Conservation (phyloP, 92 coral and sea anemone genomes). For the Isaurus tuberculatus region DNA sequence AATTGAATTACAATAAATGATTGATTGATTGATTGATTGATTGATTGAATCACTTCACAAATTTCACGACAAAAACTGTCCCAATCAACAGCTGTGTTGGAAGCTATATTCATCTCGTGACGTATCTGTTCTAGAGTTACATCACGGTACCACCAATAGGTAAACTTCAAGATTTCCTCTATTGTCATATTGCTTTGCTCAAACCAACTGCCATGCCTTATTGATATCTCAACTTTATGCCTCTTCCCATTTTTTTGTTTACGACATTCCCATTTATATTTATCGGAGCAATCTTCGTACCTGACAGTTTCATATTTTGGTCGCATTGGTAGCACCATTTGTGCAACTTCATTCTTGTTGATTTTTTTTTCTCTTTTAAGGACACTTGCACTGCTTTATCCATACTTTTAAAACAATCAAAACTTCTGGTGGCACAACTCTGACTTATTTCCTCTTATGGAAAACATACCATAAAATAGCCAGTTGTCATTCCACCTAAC, state of each 20-base stretch:
- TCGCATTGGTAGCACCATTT: neutral
- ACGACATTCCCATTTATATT: neutral
- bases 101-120: too few relatives aligned
- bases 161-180: neutral
- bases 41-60: too few relatives aligned
- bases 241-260: neutral
- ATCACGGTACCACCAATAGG: neutral
- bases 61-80: too few relatives aligned
- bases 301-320: neutral
- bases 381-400: too few relatives aligned
- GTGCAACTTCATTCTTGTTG: too few relatives aligned
- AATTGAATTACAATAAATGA: too few relatives aligned
- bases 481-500: neutral
- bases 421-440: neutral
- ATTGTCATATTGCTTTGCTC: neutral
- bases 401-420: neutral
- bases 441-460: neutral
- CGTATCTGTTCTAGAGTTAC: neutral
- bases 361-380: too few relatives aligned
- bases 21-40: too few relatives aligned
- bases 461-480: neutral
- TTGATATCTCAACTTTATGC: neutral
- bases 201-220: neutral
- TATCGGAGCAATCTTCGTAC: neutral
- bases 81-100: too few relatives aligned